Evolutionary conservation across 1,140 invertebrate genomes (phyloP).

Genomic region (Philopotamus ludificatus): DNA sequence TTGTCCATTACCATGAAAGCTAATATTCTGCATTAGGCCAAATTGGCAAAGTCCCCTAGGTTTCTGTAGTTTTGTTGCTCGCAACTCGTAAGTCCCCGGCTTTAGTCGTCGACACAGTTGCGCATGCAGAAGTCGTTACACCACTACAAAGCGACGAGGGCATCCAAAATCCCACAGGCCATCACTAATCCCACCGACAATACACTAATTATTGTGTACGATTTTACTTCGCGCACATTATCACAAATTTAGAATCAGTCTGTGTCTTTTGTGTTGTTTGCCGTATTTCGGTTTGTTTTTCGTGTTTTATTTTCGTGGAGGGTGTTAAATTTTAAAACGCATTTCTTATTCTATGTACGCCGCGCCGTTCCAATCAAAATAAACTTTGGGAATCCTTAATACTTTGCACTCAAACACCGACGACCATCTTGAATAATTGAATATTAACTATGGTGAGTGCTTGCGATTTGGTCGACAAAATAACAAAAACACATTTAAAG

Average conservation of each 20-base stretch:
- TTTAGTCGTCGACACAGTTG: not conserved
- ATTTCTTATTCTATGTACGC: no score
- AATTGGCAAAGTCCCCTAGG: conserved; percentile 1
- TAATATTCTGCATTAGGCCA: conserved; percentile 10
- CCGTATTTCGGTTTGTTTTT: not conserved
- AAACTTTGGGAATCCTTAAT: no score
- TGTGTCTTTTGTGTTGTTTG: not conserved
- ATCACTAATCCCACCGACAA: conserved; percentile 11
- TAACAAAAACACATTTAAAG: no score
- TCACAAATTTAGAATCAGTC: not conserved
- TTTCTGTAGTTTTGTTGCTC: not conserved
- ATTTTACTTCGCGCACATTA: not conserved
- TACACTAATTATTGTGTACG: conserved; percentile 11
- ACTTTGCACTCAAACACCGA: not conserved
- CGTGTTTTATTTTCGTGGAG: not conserved
- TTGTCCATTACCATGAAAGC: no score
- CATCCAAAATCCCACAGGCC: conserved; percentile 10
- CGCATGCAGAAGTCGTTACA: not conserved
- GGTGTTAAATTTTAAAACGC: no score
- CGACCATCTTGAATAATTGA: conserved; percentile 25
- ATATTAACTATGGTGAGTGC: not conserved
- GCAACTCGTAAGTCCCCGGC: conserved; percentile 3
- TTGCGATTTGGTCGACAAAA: no score
- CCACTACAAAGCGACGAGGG: not conserved
- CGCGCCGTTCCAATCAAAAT: no score